Evolutionary conservation across 1,140 invertebrate species (phyloP), one percentile per base, ranked within the genome.

Genomic region (Chelonus insularis): DNA sequence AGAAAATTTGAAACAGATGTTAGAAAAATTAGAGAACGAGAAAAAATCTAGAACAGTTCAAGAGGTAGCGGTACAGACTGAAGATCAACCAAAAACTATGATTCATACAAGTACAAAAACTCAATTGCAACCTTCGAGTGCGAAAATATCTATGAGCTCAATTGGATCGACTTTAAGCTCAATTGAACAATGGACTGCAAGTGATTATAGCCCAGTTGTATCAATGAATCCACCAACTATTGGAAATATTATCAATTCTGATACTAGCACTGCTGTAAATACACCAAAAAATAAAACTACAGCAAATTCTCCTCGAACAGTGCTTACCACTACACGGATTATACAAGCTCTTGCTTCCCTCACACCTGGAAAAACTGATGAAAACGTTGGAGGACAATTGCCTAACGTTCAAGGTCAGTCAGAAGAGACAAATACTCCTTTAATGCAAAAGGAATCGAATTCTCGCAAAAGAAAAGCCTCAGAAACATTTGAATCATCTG

Each of bases 301-400:
- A 2, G 45, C 60, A 36, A 36, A n/a, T 14, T 65, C 69, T 5
- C 39, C 76, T 0, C 64, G 64, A 6, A 70, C 75, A 39, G 78
- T 82, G 29, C 54, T 77, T 4, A 80, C 80, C 12, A 80, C 78
- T 0, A 77, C 77, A 3, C 68, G 72, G 32, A 78, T 82, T n/a
- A 65, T 82, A 4, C 72, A 80, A 55, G 79, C 79, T 9, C 72
- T 82, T 11, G 73, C 77, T 1, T 76, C 57, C 41, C 71, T 79
- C 12, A 76, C 72, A 1, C 72, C 67, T 56, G 60, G 71, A 5
- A 59, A 52, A 5, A n/a, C 54, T 1, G 51, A 51, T 23, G 39
- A 48, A 25, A 59, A 43, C 0, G 23, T 5, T 7, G 25, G 18
- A 25, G 12, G 36, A 8, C 6, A 9, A 23, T n/a, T n/a, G n/a